These are phyloP conservation scores for Microtus oregoni DNA, from an alignment of 2,113 vertebrate species.

Conservation along the genomic window DNA sequence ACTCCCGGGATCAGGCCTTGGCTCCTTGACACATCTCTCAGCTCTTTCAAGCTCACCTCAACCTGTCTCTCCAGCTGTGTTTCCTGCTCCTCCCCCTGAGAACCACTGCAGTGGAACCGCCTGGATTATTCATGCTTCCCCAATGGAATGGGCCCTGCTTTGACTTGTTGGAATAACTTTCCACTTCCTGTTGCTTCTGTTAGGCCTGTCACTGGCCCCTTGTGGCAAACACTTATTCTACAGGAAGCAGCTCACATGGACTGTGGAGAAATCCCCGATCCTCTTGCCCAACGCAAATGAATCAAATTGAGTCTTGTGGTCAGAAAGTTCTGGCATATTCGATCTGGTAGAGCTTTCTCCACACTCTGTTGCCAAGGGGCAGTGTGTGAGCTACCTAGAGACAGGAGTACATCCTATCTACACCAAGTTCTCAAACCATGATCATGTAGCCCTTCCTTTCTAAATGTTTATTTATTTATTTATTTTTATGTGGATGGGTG, in stretches of 20 bases:
- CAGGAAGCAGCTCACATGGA: not conserved
- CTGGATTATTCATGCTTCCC: conserved; percentile 69
- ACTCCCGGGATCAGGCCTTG: not conserved
- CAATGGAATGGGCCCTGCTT: not conserved
- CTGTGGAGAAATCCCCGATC: not conserved
- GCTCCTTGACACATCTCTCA: conserved; percentile 3
- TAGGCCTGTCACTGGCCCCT: not conserved
- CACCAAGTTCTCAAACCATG: not conserved
- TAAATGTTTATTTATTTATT: too few species aligned
- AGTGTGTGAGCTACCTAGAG: not conserved
- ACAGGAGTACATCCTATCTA: not conserved
- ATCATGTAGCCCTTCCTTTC: not conserved
- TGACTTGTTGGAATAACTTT: not conserved
- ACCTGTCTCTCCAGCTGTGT: conserved; percentile 64
- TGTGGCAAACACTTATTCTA: conserved; percentile 45
- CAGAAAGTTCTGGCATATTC: not conserved
- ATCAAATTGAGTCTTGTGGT: not conserved
- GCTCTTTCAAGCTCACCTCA: conserved; percentile 39
- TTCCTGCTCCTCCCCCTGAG: conserved; percentile 37
- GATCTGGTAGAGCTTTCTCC: not conserved
- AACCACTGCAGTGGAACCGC: not conserved
- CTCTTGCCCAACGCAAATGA: not conserved
- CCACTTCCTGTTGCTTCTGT: conserved; percentile 56
- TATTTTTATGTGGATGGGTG: not conserved
- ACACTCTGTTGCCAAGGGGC: not conserved